Base-by-base conservation (phyloP, 1,140 invertebrate genomes). In the Spodoptera frugiperda region DNA sequence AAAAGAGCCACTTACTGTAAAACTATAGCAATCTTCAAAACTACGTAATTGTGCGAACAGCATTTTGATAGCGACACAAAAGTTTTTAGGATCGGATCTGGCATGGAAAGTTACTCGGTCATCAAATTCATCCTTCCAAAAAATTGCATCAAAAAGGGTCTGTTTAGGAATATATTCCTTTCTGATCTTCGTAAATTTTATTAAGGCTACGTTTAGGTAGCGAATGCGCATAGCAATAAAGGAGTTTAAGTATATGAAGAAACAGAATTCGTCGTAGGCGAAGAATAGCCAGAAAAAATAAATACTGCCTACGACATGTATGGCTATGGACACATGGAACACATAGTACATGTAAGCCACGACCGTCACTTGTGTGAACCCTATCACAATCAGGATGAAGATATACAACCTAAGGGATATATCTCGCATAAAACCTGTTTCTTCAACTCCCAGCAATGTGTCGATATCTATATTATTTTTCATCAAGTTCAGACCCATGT, bases 371-470 rank as follows among this genome's bases (percentile, higher is more conserved):
- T 83, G 76, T 9, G 73, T 76, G 48, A 76, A 25, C 0, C 4
- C 53, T n/a, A 84, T 59, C 3, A 72, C 12, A 25, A 51, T 17
- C 3, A 71, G 63, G 14, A 79, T 63, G 25, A 72, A 44, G 19
- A 61, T 39, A 10, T 78, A 78, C 4, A 78, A 65, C 2, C 49
- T 80, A 6, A 65, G 21, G n/a, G 71, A 49, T 17, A 83, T 72
- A 3, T 77, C 61, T 61, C 88, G 84, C 87, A 91, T 89, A 17
- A 89, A 89, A 57, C 80, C 81, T 3, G 90, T 89, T 70, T 89
- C 82, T 8, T 78, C 67, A 8, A 73, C 72, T n/a, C 87, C 87
- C 2, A 91, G 54, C 33, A 87, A 79, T 33, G 70, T 53, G 65
- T 90, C 90, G 10, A 89, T 83, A 12, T 90, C 77, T 10, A 89